Base-by-base conservation (phyloP, 2,797 vertebrate species). In the Anolis apletophallus region DNA sequence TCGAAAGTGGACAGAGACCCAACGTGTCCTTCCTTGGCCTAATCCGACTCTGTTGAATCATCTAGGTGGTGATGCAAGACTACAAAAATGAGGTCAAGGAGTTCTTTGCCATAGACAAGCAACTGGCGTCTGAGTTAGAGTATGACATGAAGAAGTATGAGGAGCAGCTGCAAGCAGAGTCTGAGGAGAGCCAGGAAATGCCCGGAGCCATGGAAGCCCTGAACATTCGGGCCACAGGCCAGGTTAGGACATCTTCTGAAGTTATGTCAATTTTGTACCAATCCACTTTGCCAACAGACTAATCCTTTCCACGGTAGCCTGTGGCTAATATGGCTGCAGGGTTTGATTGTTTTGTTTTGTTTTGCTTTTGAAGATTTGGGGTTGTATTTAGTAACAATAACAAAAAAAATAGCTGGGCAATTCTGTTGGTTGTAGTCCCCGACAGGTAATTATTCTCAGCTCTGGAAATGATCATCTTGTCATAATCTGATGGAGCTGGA, bases 91-190 rank as follows among this genome's bases (percentile, higher is more conserved):
- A 99, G 94, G 96, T 99, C 90, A 98, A 97, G 91, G 98, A 99
- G 21, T 95, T 99, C 81, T 99, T 99, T 88, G 95, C 97, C 0
- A 96, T 94, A 13, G 98, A 99, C 82, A 98, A 98, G 90, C 98
- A 98, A 94, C 95, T 99, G 94, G 98, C 97, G 0, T 96, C 97
- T 0, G 99, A 99, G 91, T 95, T 99, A 75, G 99, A 99, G 89
- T 99, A 98, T 0, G 97, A 98, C 91, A 96, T 99, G 95, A 97
- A 95, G 95, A 97, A 97, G 96, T 97, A 88, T 32, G 96, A 94
- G 61, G 95, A 97, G 89, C 92, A 97, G 92, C 95, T 96, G 86
- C 93, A 94, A 84, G 94, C 94, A 92, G 97, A 97, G 87, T 92
- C 96, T 19, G 93, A 94, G 88, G 94, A 93, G 79, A 93, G 54